A percentile compares a stretch with the other conserved stretches of the same genome.
Conservation (phyloP, 2,797 vertebrate genomes). For the Lateolabrax maculatus region DNA sequence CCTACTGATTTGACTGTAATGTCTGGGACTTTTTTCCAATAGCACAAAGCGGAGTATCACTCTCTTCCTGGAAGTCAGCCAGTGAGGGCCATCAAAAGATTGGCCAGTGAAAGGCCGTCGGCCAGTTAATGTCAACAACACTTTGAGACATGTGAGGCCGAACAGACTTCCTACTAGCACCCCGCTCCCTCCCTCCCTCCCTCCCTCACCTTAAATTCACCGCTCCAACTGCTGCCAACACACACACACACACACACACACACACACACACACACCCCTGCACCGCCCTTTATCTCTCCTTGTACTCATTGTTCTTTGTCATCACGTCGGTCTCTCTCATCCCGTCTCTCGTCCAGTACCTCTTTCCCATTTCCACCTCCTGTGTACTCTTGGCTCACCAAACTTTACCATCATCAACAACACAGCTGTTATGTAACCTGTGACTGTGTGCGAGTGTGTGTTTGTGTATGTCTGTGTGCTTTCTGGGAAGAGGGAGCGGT, state of each 20-base stretch:
- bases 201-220: conserved; percentile 5
- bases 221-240: neutral
- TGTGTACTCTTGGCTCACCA: conserved; percentile 24
- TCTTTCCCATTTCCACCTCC: conserved; percentile 45
- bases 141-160: conserved; percentile 54
- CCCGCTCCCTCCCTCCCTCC: conserved; percentile 27
- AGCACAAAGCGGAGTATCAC: conserved; percentile 33
- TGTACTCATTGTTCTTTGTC: conserved; percentile 32
- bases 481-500: conserved; percentile 72
- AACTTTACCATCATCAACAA: conserved; percentile 40
- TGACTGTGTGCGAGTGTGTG: conserved; percentile 28
- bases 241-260: conserved; percentile 26
- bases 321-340: conserved; percentile 19
- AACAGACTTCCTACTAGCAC: conserved; percentile 69
- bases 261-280: conserved; percentile 46
- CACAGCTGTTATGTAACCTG: conserved; percentile 61
- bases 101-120: conserved; percentile 55
- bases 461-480: conserved; percentile 28
- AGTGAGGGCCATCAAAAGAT: conserved; percentile 50
- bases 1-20: conserved; percentile 17
- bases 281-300: conserved; percentile 30
- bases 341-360: conserved; percentile 24
- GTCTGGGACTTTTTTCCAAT: conserved; percentile 36
- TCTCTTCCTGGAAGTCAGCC: conserved; percentile 63
- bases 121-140: conserved; percentile 74